Evolutionary conservation across 2,113 vertebrate genomes (phyloP), one percentile per base, ranked within the genome.

Genomic region (Rhadina sibilatrix): DNA sequence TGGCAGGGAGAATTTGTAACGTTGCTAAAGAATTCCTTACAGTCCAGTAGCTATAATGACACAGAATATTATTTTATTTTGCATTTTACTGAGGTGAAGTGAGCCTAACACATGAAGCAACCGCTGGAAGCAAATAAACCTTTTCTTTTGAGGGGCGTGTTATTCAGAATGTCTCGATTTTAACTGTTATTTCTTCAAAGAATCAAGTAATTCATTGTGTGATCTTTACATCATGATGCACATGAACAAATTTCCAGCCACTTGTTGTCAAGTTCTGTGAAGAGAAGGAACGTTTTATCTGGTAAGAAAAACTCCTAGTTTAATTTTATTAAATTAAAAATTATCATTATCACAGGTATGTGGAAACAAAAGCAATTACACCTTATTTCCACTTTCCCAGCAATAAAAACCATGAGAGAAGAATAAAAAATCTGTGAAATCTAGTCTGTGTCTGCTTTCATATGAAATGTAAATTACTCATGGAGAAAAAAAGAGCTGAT

Each of bases 281-380:
- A 27, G 6, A 92, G 25, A 27, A 85, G 3, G 38, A n/a, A 76
- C 54, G 7, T 37, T 72, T 79, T 25, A 50, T 3, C 4, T 84
- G 57, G 52, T 93, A 97, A 95, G 82, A 72, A 88, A 92, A 92
- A 15, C 25, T 94, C 53, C 50, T 81, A 79, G 25, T 35, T 88
- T 35, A 27, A 92, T 83, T 88, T 90, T 83, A 84, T 65, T 94
- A 65, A 87, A 96, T 92, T 96, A 68, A 68, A 86, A 94, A 12
- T 71, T 2, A 76, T 69, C n/a, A 59, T 85, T 79, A 77, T 92
- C 52, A 92, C 49, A 96, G 37, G 38, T 92, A 75, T 84, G 56
- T 90, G 59, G 37, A 94, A 87, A 94, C 52, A 81, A 93, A 92
- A 87, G 54, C 65, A 93, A 75, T 96, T 47, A 50, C 71, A 95